Evolutionary conservation across 2,113 vertebrate genomes (phyloP).

Genomic region (Orthochromis indermauri): DNA sequence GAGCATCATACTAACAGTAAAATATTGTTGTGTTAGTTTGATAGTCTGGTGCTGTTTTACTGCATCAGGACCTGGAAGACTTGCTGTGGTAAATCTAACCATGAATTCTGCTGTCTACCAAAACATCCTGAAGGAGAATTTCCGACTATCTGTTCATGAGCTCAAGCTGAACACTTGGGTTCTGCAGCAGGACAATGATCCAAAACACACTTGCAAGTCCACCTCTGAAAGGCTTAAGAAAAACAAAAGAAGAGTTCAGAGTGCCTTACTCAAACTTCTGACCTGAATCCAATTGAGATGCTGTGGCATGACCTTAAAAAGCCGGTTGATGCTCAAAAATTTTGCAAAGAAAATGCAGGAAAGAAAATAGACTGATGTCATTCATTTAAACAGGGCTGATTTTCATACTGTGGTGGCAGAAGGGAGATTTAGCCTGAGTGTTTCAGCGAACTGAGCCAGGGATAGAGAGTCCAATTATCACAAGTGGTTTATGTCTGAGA

Average conservation of each 20-base stretch:
- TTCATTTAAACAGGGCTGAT: neutral
- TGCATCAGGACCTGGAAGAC: neutral
- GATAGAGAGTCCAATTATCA: neutral
- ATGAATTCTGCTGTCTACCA: neutral
- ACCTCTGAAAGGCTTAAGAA: neutral
- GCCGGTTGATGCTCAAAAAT: neutral
- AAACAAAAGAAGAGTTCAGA: neutral
- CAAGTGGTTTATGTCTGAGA: neutral
- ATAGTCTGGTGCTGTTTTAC: too few relatives aligned
- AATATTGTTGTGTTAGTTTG: too few relatives aligned
- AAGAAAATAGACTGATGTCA: neutral
- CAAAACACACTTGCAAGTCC: neutral
- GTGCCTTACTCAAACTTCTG: neutral
- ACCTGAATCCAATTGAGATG: neutral
- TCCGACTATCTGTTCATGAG: neutral
- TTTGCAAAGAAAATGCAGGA: neutral
- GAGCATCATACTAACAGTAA: neutral
- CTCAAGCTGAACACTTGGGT: neutral
- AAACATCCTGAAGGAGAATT: neutral
- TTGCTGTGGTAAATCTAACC: neutral
- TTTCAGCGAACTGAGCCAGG: neutral
- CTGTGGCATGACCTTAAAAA: neutral
- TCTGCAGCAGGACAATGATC: neutral
- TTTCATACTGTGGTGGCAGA: neutral
- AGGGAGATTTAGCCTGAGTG: neutral